phyloP scores from a whole-genome alignment of 2,113 vertebrate genomes.

The Chaenogobius annularis region DNA sequence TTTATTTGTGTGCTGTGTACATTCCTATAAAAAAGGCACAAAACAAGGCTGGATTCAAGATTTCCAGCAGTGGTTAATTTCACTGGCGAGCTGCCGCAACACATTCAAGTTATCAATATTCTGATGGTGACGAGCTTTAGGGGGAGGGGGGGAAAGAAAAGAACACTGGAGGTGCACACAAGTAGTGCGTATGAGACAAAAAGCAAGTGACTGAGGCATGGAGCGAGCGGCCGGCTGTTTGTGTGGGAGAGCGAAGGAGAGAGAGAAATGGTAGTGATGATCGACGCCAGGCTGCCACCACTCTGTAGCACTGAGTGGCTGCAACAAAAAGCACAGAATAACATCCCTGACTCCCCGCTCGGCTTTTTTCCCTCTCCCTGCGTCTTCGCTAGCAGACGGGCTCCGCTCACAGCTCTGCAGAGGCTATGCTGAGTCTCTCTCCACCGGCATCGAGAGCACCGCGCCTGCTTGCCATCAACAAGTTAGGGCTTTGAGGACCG shows the following conservation, averaged over 20 bases:
- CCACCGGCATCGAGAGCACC: slow-evolving; percentile 85
- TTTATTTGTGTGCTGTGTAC: slow-evolving; percentile 22
- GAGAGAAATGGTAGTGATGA: slow-evolving; percentile 86
- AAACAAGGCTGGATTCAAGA: slow-evolving; percentile 43
- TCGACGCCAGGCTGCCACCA: slow-evolving; percentile 97
- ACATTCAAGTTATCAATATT: slow-evolving; percentile 78
- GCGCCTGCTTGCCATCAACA: slow-evolving; percentile 95
- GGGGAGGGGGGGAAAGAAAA: slow-evolving; percentile 55
- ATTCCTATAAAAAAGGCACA: slow-evolving; percentile 30
- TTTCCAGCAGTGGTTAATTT: slow-evolving; percentile 72
- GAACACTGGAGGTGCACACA: slow-evolving; percentile 65
- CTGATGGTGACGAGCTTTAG: slow-evolving; percentile 71
- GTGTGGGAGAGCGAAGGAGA: slow-evolving; percentile 60
- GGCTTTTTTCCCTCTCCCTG: slow-evolving; percentile 79
- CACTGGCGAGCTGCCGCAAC: slow-evolving; percentile 70
- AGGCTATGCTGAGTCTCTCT: slow-evolving; percentile 70
- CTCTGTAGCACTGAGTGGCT: slow-evolving; percentile 97
- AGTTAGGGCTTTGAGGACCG: slow-evolving; percentile 87
- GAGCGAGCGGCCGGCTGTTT: slow-evolving; percentile 56
- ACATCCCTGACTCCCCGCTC: slow-evolving; percentile 74
- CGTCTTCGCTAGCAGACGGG: slow-evolving; percentile 88
- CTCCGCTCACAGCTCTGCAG: slow-evolving; percentile 88
- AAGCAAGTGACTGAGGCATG: slow-evolving; percentile 63
- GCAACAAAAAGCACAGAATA: slow-evolving; percentile 93
- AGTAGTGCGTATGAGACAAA: slow-evolving; percentile 64